Evolutionary conservation across 2,113 vertebrate genomes (phyloP).

Genomic region (Suricata suricatta): DNA sequence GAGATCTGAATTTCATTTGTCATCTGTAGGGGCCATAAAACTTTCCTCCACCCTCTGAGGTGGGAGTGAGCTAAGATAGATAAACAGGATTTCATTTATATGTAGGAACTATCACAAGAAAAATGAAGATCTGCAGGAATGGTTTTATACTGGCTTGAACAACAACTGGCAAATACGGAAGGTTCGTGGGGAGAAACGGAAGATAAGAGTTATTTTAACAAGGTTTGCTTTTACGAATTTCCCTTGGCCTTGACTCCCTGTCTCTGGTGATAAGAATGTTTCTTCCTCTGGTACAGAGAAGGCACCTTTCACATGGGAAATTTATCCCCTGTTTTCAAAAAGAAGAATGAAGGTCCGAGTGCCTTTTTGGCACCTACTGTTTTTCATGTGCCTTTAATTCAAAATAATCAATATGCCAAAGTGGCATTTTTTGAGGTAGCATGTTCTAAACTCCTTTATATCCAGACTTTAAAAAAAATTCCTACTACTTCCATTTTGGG

Average conservation of each 20-base stretch:
- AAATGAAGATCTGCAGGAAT: not conserved
- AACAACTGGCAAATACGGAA: not conserved
- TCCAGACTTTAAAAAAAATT: not conserved
- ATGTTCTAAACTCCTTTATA: not conserved
- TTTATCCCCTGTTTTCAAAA: not conserved
- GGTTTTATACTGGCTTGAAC: not conserved
- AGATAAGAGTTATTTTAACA: not conserved
- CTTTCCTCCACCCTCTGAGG: not conserved
- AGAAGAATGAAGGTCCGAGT: not conserved
- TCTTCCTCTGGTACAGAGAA: not conserved
- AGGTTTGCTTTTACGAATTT: not conserved
- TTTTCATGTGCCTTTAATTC: not conserved
- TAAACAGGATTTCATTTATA: not conserved
- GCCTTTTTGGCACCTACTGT: not conserved
- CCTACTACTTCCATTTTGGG: not conserved
- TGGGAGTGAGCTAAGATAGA: not conserved
- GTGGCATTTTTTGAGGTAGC: not conserved
- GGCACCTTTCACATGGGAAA: not conserved
- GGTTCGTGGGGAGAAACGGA: not conserved
- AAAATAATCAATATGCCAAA: not conserved
- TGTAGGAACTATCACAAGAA: not conserved
- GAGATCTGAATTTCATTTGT: not conserved
- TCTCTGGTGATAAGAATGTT: not conserved
- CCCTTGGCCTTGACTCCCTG: not conserved
- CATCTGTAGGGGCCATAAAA: not conserved